phyloP scores from a whole-genome alignment of 2,113 vertebrate genomes.

The Pelvicachromis taeniatus region DNA sequence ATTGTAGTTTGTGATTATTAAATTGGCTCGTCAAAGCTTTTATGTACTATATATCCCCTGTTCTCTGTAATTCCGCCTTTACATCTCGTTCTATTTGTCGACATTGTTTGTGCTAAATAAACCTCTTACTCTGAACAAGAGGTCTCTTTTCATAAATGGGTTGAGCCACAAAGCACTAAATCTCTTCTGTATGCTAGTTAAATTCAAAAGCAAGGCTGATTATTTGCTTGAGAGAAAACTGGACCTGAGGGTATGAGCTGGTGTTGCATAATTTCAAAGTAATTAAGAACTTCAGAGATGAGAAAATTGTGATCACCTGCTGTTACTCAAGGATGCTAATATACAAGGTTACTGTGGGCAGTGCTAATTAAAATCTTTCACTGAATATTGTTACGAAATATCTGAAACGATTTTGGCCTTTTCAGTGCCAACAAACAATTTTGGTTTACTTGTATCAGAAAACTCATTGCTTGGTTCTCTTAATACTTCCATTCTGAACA shows the following conservation, averaged over 20 bases:
- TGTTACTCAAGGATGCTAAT: background rate
- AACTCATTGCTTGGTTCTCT: background rate
- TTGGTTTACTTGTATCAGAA: background rate
- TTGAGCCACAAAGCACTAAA: background rate
- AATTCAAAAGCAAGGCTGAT: background rate
- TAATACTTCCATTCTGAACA: background rate
- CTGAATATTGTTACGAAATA: background rate
- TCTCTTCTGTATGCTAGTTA: background rate
- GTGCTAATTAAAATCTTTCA: background rate
- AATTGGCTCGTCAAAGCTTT: background rate
- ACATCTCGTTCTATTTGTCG: background rate
- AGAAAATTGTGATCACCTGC: background rate
- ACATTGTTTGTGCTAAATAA: background rate
- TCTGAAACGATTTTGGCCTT: accelerated
- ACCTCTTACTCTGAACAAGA: background rate
- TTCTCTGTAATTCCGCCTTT: background rate
- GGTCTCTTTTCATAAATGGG: background rate
- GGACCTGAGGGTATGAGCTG: background rate
- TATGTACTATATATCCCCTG: background rate
- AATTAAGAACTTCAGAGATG: background rate
- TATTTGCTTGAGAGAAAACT: background rate
- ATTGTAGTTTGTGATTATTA: background rate
- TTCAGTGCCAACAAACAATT: background rate
- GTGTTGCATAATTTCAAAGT: background rate
- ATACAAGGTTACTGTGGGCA: background rate